Conservation (phyloP, 2,797 vertebrate species). For the Podargus strigoides region DNA sequence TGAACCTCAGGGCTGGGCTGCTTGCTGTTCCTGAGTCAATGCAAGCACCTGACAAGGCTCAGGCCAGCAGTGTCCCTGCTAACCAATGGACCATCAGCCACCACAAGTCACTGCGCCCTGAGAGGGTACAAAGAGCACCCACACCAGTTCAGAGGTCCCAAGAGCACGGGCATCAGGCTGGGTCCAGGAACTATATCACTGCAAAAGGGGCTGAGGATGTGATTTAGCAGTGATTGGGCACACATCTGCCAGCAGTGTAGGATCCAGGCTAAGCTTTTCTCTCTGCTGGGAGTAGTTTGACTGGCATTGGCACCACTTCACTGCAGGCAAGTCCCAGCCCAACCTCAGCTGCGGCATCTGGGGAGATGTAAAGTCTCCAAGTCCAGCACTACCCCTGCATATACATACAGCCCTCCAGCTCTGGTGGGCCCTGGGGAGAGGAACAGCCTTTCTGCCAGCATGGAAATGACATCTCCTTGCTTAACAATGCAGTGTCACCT, state of each 20-base stretch:
- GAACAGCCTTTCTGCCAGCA: not conserved
- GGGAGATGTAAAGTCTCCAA: not conserved
- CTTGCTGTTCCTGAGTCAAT: not conserved
- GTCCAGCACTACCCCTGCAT: not conserved
- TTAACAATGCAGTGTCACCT: not conserved
- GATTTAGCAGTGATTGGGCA: not conserved
- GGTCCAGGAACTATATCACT: not conserved
- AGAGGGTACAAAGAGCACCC: not conserved
- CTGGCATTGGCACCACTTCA: not conserved
- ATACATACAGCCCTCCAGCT: not conserved
- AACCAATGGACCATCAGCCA: rapidly evolving
- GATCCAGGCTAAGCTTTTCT: not conserved
- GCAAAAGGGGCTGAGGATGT: not conserved
- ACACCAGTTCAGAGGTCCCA: rapidly evolving
- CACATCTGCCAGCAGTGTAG: not conserved
- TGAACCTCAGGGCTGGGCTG: not conserved
- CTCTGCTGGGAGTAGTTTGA: not conserved
- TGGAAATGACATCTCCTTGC: not conserved
- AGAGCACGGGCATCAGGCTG: not conserved
- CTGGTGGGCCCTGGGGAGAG: not conserved
- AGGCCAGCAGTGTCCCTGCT: not conserved
- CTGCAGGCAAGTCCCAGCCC: not conserved
- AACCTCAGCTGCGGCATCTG: not conserved
- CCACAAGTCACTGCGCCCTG: not conserved
- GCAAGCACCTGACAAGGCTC: not conserved